These are phyloP conservation scores for Calypte anna DNA, from an alignment of 2,113 vertebrate species.

Conservation along the genomic window DNA sequence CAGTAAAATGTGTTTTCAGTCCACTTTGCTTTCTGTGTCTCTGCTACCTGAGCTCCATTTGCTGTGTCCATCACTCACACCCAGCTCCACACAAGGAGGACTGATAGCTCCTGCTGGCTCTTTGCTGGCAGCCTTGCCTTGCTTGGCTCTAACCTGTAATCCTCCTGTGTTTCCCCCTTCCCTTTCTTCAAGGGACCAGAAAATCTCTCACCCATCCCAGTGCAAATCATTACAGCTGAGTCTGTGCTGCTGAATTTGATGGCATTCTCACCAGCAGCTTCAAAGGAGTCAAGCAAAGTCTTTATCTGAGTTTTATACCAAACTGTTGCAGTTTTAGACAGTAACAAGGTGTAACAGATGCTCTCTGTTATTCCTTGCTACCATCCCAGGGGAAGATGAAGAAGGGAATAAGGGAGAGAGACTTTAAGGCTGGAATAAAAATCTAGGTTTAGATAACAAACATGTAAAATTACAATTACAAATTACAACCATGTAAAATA, in stretches of 20 bases:
- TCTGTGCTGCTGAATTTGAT: neutral
- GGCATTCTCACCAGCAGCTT: neutral
- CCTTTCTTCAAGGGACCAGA: neutral
- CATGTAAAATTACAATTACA: too few relatives aligned
- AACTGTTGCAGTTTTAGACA: neutral
- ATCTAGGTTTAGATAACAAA: too few relatives aligned
- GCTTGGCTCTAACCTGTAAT: neutral
- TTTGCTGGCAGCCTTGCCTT: neutral
- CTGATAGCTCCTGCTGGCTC: neutral
- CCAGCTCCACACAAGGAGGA: neutral
- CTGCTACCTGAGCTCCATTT: neutral
- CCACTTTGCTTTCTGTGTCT: neutral
- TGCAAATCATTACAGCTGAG: neutral
- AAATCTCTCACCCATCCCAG: neutral
- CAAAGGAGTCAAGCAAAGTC: neutral
- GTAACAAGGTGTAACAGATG: too few relatives aligned
- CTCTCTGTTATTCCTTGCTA: too few relatives aligned
- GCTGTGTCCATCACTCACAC: neutral
- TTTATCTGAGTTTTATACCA: neutral
- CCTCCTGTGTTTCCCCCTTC: neutral
- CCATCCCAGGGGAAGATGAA: too few relatives aligned
- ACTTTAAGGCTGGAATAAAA: too few relatives aligned
- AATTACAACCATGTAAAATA: too few relatives aligned
- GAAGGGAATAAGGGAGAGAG: too few relatives aligned
- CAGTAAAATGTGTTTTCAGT: neutral